These are phyloP conservation scores for Bothrops jararaca DNA, from an alignment of 2,113 vertebrate genomes.

Conservation along the genomic window DNA sequence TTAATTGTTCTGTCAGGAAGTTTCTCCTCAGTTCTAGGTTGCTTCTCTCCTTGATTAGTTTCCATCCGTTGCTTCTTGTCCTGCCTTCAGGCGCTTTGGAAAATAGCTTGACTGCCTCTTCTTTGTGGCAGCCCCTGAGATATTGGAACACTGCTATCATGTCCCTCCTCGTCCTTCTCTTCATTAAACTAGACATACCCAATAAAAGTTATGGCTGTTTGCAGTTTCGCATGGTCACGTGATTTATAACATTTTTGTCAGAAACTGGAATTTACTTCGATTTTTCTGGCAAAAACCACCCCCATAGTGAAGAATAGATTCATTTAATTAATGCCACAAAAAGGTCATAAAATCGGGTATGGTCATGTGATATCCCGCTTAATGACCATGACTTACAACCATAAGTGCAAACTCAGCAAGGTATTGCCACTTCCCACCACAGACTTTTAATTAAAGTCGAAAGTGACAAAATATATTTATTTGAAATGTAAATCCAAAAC, in stretches of 20 bases:
- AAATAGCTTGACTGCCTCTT: too few relatives aligned
- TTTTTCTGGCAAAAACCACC: background rate
- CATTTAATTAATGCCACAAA: background rate
- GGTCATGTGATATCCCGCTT: background rate
- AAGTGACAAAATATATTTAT: background rate
- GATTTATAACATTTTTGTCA: background rate
- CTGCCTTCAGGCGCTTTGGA: too few relatives aligned
- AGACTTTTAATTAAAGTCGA: background rate
- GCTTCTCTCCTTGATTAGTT: too few relatives aligned
- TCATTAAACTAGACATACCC: too few relatives aligned
- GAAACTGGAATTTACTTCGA: background rate
- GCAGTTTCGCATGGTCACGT: background rate
- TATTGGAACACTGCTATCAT: too few relatives aligned
- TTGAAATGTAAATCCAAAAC: background rate
- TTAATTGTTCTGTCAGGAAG: too few relatives aligned
- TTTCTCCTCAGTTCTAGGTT: too few relatives aligned
- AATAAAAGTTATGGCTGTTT: background rate
- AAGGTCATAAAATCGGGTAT: background rate
- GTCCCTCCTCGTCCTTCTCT: too few relatives aligned
- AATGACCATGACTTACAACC: background rate
- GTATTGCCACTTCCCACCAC: background rate
- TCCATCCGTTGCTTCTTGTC: too few relatives aligned
- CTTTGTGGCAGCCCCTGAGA: too few relatives aligned
- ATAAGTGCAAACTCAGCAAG: background rate
- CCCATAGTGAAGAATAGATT: background rate